These are phyloP conservation scores for Athene noctua DNA, from an alignment of 2,113 vertebrate genomes.

Conservation along the genomic window DNA sequence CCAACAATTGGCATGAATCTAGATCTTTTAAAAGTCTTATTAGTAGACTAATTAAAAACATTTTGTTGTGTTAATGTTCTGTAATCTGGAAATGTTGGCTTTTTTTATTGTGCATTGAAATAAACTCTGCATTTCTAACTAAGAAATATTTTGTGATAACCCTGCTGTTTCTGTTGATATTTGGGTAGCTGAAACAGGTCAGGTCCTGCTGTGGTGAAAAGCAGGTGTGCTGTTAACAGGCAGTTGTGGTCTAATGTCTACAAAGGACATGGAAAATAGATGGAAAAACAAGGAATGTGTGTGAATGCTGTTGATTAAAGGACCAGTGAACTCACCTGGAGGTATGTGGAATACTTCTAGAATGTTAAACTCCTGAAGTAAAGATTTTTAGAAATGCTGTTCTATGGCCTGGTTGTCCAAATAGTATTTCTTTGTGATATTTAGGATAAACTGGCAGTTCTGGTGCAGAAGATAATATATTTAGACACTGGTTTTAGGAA, in stretches of 20 bases:
- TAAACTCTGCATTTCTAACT: constrained; percentile 79
- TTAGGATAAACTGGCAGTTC: neutral
- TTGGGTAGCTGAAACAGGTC: neutral
- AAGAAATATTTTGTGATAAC: constrained; percentile 54
- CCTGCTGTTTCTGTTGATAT: constrained; percentile 4
- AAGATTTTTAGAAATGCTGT: neutral
- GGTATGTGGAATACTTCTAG: neutral
- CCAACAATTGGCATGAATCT: constrained; percentile 68
- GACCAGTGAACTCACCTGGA: neutral
- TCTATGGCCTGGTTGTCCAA: neutral
- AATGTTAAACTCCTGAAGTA: neutral
- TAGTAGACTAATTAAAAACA: constrained; percentile 70
- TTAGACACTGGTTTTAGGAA: neutral
- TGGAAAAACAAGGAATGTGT: neutral
- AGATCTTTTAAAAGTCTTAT: constrained; percentile 65
- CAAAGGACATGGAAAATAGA: neutral
- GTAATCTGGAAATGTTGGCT: constrained; percentile 69
- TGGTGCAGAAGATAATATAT: neutral
- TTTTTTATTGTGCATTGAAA: constrained; percentile 77
- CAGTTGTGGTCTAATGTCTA: neutral
- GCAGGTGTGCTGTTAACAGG: neutral
- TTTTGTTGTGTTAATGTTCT: constrained; percentile 75
- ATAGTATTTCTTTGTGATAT: neutral
- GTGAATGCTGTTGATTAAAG: neutral
- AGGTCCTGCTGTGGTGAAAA: fast-evolving